Evolutionary conservation across 2,113 vertebrate species (phyloP), one percentile per base, ranked within the genome.

Genomic region (Microcebus jonahi): DNA sequence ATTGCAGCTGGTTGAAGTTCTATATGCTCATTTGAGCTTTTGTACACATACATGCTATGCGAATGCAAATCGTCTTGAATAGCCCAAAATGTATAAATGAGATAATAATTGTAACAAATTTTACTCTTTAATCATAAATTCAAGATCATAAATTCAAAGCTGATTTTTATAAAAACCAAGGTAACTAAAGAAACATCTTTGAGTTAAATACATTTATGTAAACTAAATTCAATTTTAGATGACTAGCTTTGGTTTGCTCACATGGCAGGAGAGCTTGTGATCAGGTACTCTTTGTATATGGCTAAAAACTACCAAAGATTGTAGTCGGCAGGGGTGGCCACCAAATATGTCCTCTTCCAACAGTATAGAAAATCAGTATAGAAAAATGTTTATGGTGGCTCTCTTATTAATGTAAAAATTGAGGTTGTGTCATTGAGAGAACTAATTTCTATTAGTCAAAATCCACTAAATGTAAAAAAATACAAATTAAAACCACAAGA

Each of bases 151-250:
- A 92, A 68, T 42, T 67, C 21, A 61, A 76, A 68, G 14, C 13
- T 75, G 12, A 81, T 29, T 93, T 95, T 81, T 82, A 65, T 57
- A 55, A 95, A 86, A 59, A 93, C 34, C 42, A 91, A 87, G 17
- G 25, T 48, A 77, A 73, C 4, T 48, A 88, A 63, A 71, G 59
- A 83, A 63, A 57, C 18, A 68, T 36, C 3, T 57, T 75, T 79
- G 67, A 63, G 13, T 42, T 73, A 73, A 95, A 92, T 48, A 75
- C 29, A 61, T 39, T 70, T 61, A 76, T 18, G 36, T 23, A 82
- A 75, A 73, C 36, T 67, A 48, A 82, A 50, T 86, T 94, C 50
- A 70, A 25, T 76, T 90, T 68, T 31, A 76, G 34, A 36, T 17
- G 73, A 68, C 7, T 10, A 68, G 9, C n/a, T 67, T 65, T 93